A percentile compares a stretch with the other conserved stretches of the same genome.
phyloP scores from a whole-genome alignment of 2,888 invertebrate species.

The Microdon myrmicae region DNA sequence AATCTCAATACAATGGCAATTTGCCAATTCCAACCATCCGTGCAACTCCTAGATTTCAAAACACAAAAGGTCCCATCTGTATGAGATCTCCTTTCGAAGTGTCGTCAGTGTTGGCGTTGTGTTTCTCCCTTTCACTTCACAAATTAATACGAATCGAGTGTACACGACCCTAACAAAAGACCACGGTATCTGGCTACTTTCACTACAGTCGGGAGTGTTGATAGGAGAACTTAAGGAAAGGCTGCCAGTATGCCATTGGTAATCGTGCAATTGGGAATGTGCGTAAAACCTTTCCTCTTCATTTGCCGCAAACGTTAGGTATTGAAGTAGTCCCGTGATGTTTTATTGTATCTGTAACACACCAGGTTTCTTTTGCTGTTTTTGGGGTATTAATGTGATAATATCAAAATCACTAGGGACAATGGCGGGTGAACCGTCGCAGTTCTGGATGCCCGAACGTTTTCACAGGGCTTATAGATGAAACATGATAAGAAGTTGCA shows the following conservation, averaged over 20 bases:
- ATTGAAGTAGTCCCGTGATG: too few species aligned
- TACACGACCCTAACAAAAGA: slow-evolving; percentile 35
- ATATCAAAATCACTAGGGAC: too few species aligned
- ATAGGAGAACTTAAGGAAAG: slow-evolving; percentile 24
- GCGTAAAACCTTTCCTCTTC: too few species aligned
- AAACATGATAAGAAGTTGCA: too few species aligned
- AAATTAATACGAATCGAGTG: slow-evolving; percentile 25
- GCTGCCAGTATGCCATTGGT: slow-evolving; percentile 10
- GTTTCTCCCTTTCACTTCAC: slow-evolving; percentile 14
- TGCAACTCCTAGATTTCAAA: slow-evolving; percentile 39
- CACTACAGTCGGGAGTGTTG: slow-evolving; percentile 35
- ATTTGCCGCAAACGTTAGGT: too few species aligned
- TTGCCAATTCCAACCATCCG: slow-evolving; percentile 45
- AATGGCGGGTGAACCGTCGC: too few species aligned
- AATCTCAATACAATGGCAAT: slow-evolving; percentile 49
- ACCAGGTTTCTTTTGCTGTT: too few species aligned
- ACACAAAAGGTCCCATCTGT: slow-evolving; percentile 36
- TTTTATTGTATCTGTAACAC: too few species aligned
- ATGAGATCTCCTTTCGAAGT: slow-evolving; percentile 35
- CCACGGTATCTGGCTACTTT: slow-evolving; percentile 46
- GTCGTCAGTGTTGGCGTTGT: slow-evolving; percentile 14
- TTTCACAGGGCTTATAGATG: too few species aligned
- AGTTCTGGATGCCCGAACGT: too few species aligned
- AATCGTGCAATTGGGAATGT: too few species aligned
- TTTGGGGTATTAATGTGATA: too few species aligned